phyloP scores from a whole-genome alignment of 2,888 invertebrate genomes.

The Anoncus sp. region DNA sequence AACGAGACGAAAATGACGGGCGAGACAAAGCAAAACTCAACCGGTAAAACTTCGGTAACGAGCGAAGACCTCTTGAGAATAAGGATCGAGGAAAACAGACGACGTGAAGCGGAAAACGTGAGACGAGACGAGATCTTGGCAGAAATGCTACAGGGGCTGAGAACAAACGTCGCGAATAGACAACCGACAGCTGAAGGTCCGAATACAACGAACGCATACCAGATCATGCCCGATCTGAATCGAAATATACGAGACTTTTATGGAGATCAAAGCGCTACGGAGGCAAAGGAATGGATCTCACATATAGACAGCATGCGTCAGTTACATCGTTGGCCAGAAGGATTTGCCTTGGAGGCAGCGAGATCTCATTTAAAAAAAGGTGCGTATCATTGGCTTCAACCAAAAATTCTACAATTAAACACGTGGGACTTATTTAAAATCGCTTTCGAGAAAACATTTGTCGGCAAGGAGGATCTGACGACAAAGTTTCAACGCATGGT shows the following conservation, averaged over 20 bases:
- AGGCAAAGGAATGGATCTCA: slow-evolving; percentile 23
- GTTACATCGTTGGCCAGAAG: slow-evolving; percentile 51
- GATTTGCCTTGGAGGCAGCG: slow-evolving; percentile 46
- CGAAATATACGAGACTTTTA: slow-evolving; percentile 42
- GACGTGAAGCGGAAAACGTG: too few species aligned
- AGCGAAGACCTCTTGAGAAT: too few species aligned
- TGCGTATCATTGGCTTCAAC: slow-evolving; percentile 15
- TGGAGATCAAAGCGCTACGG: slow-evolving; percentile 23
- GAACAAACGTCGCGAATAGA: too few species aligned
- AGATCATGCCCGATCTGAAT: slow-evolving; percentile 39
- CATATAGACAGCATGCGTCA: slow-evolving; percentile 42
- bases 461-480: slow-evolving; percentile 1
- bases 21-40: too few species aligned
- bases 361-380: slow-evolving; percentile 21
- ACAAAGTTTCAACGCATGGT: slow-evolving; percentile 29
- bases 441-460: slow-evolving; percentile 39
- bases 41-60: too few species aligned
- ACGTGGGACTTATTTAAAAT: slow-evolving; percentile 23
- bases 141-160: too few species aligned
- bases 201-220: too few species aligned
- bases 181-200: too few species aligned
- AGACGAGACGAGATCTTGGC: too few species aligned
- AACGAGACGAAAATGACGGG: too few species aligned
- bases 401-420: slow-evolving; percentile 10
- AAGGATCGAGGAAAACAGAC: too few species aligned